Evolutionary conservation across 2,113 vertebrate species (phyloP).

Genomic region (Misgurnus anguillicaudatus): DNA sequence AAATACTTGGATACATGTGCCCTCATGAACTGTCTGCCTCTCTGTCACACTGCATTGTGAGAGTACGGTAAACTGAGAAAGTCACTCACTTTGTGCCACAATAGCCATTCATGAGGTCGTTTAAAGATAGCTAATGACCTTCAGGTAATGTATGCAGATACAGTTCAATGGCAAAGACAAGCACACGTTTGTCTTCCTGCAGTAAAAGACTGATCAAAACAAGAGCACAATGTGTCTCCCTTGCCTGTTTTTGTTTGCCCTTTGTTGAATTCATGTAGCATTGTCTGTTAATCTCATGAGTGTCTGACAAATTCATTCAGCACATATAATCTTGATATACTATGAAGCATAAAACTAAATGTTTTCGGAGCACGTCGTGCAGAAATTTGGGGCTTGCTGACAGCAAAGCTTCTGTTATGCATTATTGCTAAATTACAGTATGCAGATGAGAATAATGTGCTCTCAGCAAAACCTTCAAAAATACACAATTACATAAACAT

Average conservation of each 20-base stretch:
- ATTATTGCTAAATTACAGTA: constrained; percentile 40
- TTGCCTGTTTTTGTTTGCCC: background rate
- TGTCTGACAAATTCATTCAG: constrained; percentile 1
- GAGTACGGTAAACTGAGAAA: constrained; percentile 30
- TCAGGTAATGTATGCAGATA: constrained; percentile 41
- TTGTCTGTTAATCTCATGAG: background rate
- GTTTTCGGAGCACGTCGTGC: background rate
- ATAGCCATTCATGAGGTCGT: constrained; percentile 40
- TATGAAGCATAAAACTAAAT: constrained; percentile 17
- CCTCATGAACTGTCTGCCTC: constrained; percentile 8
- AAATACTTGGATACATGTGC: background rate
- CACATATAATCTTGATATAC: background rate
- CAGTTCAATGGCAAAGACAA: constrained; percentile 37
- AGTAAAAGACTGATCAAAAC: background rate
- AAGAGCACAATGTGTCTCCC: background rate
- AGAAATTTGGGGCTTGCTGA: constrained; percentile 25
- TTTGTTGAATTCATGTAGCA: background rate
- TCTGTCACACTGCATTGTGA: constrained; percentile 11
- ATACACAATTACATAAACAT: constrained; percentile 37
- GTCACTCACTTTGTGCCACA: constrained; percentile 41
- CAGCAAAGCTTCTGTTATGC: background rate
- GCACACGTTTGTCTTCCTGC: constrained; percentile 33
- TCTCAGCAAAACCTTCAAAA: constrained; percentile 41
- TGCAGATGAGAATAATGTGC: constrained; percentile 35
- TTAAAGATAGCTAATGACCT: constrained; percentile 48